Evolutionary conservation across 1,140 invertebrate genomes (phyloP).

Genomic region (Lordiphosa collinella): DNA sequence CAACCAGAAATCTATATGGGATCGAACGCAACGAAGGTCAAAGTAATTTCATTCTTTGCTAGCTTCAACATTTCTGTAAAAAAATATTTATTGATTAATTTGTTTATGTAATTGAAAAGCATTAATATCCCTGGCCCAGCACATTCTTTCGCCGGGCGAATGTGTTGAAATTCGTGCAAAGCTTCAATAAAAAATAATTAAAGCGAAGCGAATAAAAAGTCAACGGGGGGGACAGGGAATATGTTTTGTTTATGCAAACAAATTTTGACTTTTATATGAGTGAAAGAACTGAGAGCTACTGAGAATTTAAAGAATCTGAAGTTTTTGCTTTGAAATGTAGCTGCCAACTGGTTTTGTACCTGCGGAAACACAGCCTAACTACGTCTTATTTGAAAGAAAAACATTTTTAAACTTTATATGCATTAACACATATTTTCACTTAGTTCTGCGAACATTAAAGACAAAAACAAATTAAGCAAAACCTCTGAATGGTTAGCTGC

Average conservation of each 20-base stretch:
- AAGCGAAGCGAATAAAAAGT: slow-evolving; percentile 18
- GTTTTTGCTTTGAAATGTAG: no score
- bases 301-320: no score
- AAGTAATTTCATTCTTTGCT: slow-evolving; percentile 44
- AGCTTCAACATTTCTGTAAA: slow-evolving; percentile 4
- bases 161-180: slow-evolving; percentile 68
- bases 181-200: slow-evolving; percentile 40
- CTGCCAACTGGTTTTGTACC: no score
- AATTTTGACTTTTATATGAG: no score
- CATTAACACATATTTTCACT: no score
- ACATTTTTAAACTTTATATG: no score
- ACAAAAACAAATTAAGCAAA: no score
- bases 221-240: slow-evolving; percentile 30
- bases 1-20: slow-evolving; percentile 31
- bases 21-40: slow-evolving; percentile 59
- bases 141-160: slow-evolving; percentile 55
- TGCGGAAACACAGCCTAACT: no score
- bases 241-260: slow-evolving; percentile 57
- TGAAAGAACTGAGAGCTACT: no score
- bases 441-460: no score
- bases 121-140: slow-evolving; percentile 43
- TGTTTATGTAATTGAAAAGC: slow-evolving; percentile 54
- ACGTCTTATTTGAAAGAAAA: no score
- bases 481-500: no score
- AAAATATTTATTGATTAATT: slow-evolving; percentile 31